Evolutionary conservation across 2,113 vertebrate genomes (phyloP).

Genomic region (Pterocles gutturalis): DNA sequence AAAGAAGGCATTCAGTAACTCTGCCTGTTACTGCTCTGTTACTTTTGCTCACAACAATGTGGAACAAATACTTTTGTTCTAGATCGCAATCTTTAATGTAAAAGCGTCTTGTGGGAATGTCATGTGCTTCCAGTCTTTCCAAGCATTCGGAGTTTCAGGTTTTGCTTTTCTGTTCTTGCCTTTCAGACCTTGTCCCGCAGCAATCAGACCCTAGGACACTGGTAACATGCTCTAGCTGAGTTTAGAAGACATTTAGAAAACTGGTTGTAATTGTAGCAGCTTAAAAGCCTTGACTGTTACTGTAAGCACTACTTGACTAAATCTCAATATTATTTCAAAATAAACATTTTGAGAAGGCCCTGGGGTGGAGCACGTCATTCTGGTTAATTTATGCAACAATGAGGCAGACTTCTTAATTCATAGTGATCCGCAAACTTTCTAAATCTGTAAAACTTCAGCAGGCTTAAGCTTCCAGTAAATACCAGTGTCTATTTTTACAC

Average conservation of each 20-base stretch:
- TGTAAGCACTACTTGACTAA: background rate
- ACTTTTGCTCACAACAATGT: background rate
- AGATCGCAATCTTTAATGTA: background rate
- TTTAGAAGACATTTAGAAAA: background rate
- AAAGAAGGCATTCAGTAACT: too few species aligned
- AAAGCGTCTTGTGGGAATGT: background rate
- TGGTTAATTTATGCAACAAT: conserved; percentile 31
- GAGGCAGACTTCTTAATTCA: conserved; percentile 34
- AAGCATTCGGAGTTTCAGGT: background rate
- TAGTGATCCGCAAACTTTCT: conserved; percentile 51
- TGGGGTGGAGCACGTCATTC: background rate
- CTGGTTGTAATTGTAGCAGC: background rate
- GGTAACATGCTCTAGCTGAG: background rate
- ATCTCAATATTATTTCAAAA: background rate
- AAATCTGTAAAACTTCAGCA: conserved; percentile 49
- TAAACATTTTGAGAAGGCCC: background rate
- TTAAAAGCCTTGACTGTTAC: background rate
- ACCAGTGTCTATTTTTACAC: conserved; percentile 57
- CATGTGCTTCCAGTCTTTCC: background rate
- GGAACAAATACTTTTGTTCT: background rate
- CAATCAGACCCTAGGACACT: background rate
- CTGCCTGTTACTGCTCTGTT: too few species aligned
- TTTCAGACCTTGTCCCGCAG: background rate
- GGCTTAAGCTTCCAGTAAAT: conserved; percentile 35
- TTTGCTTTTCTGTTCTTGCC: background rate